Conservation (phyloP, 92 coral and sea anemone genomes). For the Zoanthus sansibaricus region DNA sequence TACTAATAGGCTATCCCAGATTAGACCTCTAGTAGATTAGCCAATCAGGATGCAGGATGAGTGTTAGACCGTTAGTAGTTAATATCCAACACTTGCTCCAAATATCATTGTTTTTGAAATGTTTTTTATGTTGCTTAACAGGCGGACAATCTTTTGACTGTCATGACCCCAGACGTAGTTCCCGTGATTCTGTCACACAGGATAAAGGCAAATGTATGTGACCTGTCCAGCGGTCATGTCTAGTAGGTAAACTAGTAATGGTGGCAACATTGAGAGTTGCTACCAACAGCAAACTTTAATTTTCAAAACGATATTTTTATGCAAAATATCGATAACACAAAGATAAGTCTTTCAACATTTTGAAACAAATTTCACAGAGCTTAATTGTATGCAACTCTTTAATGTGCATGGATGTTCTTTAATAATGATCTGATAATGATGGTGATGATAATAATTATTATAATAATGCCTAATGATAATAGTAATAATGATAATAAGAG, state of each 20-base stretch:
- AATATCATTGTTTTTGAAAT: neutral
- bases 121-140: conserved; percentile 43
- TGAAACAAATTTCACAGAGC: no score
- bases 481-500: no score
- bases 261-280: neutral
- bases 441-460: no score
- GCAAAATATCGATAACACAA: neutral
- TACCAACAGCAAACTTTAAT: neutral
- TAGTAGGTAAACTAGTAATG: neutral
- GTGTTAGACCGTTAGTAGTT: no score
- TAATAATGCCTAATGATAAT: no score
- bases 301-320: neutral
- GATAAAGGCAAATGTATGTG: conserved; percentile 74
- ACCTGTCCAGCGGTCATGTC: neutral
- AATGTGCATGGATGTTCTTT: no score
- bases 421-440: no score
- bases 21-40: no score
- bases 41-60: no score
- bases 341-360: neutral
- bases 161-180: conserved; percentile 91
- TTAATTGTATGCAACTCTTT: no score
- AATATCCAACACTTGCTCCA: no score
- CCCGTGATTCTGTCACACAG: conserved; percentile 91
- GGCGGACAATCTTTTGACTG: conserved; percentile 93
- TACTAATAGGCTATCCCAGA: no score